Evolutionary conservation across 2,888 invertebrate species (phyloP).

Genomic region (Shargacucullia verbasci): DNA sequence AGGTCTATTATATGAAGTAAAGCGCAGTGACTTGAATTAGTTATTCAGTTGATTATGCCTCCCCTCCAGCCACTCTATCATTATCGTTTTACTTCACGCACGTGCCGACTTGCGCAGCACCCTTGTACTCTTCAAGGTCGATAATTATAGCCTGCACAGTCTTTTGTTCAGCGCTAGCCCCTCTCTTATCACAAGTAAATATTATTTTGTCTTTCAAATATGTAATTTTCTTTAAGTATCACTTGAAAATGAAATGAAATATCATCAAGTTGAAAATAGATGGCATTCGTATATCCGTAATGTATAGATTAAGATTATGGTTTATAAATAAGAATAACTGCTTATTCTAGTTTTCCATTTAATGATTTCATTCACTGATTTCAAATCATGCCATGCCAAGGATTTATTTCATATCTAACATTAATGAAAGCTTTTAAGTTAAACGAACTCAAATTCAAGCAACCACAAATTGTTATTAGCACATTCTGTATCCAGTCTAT

Average conservation of each 20-base stretch:
- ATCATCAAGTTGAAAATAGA: too few relatives aligned
- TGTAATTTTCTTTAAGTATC: slow-evolving; percentile 16
- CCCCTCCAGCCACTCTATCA: slow-evolving; percentile 87
- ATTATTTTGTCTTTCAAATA: slow-evolving; percentile 55
- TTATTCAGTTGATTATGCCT: slow-evolving; percentile 86
- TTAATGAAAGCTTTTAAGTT: too few relatives aligned
- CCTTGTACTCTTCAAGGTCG: slow-evolving; percentile 84
- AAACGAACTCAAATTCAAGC: too few relatives aligned
- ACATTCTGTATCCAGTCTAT: too few relatives aligned
- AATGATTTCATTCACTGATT: too few relatives aligned
- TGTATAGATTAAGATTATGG: too few relatives aligned
- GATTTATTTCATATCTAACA: too few relatives aligned
- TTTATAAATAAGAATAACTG: too few relatives aligned
- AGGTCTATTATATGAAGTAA: slow-evolving; percentile 78
- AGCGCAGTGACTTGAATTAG: slow-evolving; percentile 87
- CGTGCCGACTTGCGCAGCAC: slow-evolving; percentile 80
- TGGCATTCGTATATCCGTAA: too few relatives aligned
- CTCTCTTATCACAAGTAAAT: slow-evolving; percentile 59
- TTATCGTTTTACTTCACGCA: slow-evolving; percentile 84
- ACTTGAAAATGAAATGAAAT: slow-evolving; percentile 8
- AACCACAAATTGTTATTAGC: too few relatives aligned
- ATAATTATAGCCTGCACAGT: slow-evolving; percentile 76
- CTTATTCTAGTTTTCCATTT: too few relatives aligned
- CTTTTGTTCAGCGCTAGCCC: slow-evolving; percentile 68
- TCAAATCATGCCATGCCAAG: too few relatives aligned